phyloP scores from a whole-genome alignment of 2,888 invertebrate genomes.

The Suillia variegata region DNA sequence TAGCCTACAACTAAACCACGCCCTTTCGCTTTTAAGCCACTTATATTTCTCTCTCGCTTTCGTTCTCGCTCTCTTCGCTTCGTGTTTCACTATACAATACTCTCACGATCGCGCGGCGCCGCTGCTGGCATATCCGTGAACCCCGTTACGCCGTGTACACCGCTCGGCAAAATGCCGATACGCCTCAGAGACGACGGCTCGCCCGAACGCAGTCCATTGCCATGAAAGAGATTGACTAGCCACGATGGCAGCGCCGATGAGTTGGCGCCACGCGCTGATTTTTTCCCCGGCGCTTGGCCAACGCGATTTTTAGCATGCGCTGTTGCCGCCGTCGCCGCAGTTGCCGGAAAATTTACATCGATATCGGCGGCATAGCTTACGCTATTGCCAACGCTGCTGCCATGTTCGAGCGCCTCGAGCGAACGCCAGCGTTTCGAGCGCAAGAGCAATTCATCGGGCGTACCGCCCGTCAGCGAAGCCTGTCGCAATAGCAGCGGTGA shows the following conservation, averaged over 20 bases:
- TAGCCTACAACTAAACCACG: too few relatives aligned
- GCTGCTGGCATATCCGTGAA: conserved; percentile 55
- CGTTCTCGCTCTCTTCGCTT: too few relatives aligned
- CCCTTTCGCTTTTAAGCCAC: too few relatives aligned
- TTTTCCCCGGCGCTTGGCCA: conserved; percentile 31
- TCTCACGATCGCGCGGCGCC: conserved; percentile 57
- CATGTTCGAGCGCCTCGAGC: conserved; percentile 69
- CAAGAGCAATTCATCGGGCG: conserved; percentile 61
- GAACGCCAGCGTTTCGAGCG: conserved; percentile 78
- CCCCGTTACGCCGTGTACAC: conserved; percentile 53
- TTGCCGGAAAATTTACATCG: conserved; percentile 48
- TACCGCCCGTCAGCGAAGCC: conserved; percentile 57
- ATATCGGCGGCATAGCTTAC: conserved; percentile 55
- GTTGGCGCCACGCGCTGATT: conserved; percentile 15
- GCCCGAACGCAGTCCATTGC: conserved; percentile 72
- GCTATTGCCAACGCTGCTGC: conserved; percentile 40
- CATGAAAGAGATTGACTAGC: conserved; percentile 77
- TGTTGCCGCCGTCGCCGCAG: conserved; percentile 41
- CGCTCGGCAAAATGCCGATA: conserved; percentile 53
- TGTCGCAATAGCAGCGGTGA: conserved; percentile 58
- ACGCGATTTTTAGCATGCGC: conserved; percentile 9
- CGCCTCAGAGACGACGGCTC: conserved; percentile 51
- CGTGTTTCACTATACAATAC: conserved; percentile 61
- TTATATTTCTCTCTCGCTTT: too few relatives aligned
- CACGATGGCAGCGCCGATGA: conserved; percentile 70